Evolutionary conservation across 2,113 vertebrate genomes (phyloP).

Genomic region (Centrocercus urophasianus): DNA sequence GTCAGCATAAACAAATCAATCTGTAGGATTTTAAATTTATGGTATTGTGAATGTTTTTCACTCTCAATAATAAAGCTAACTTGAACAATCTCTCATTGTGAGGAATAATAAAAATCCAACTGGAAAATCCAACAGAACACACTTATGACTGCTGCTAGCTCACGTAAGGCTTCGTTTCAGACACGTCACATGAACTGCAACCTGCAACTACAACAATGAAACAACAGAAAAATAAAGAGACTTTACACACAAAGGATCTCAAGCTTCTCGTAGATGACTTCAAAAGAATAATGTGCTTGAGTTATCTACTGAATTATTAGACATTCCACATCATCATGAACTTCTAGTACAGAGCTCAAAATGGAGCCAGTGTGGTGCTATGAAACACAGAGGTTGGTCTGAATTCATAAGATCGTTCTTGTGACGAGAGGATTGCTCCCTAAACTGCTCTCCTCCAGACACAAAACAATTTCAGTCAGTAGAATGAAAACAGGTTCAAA

Average conservation of each 20-base stretch:
- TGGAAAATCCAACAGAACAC: neutral
- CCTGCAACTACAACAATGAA: neutral
- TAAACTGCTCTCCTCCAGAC: neutral
- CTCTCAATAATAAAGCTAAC: neutral
- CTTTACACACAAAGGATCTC: constrained; percentile 3
- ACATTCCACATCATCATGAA: neutral
- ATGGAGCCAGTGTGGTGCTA: neutral
- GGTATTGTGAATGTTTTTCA: neutral
- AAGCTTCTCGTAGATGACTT: neutral
- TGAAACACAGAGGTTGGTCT: neutral
- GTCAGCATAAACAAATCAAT: neutral
- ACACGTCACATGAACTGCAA: neutral
- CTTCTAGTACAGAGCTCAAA: neutral
- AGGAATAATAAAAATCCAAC: constrained; percentile 7
- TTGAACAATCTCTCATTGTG: neutral
- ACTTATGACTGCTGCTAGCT: neutral
- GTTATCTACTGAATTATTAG: neutral
- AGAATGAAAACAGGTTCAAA: neutral
- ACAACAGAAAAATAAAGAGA: neutral
- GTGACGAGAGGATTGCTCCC: neutral
- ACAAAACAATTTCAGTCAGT: neutral
- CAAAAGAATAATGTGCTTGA: neutral
- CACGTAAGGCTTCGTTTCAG: neutral
- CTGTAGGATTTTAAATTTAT: neutral
- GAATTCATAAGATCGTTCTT: neutral